A percentile compares a stretch with the other conserved stretches of the same genome.
Evolutionary conservation across 2,888 invertebrate species (phyloP).

Genomic region (Drosophila yooni): DNA sequence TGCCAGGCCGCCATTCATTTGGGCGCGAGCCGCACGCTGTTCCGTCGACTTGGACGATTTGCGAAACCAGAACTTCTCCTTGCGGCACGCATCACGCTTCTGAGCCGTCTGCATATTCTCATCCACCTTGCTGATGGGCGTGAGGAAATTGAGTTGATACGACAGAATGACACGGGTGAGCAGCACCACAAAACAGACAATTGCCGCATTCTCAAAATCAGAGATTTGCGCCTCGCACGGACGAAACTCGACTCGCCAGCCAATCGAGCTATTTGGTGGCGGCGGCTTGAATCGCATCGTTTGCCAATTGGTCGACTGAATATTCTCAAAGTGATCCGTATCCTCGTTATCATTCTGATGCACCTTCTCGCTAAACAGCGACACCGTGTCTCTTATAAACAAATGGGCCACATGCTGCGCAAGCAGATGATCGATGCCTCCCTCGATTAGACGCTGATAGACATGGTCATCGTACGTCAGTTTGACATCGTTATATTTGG

Average conservation of each 20-base stretch:
- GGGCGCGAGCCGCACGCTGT: conserved; percentile 59
- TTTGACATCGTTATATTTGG: conserved; percentile 97
- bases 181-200: conserved; percentile 98
- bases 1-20: conserved; percentile 42
- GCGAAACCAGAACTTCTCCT: conserved; percentile 97
- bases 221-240: conserved; percentile 99
- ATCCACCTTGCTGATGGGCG: conserved; percentile 98
- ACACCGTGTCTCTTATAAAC: conserved; percentile 98
- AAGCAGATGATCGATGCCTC: conserved; percentile 96
- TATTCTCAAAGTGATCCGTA: conserved; percentile 99
- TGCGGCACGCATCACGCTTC: conserved; percentile 93
- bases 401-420: conserved; percentile 98
- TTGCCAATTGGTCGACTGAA: conserved; percentile 99
- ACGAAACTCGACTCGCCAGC: conserved; percentile 99
- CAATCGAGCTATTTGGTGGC: conserved; percentile 97
- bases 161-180: conserved; percentile 98
- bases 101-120: conserved; percentile 99
- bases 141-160: conserved; percentile 97
- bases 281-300: conserved; percentile 99
- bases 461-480: conserved; percentile 93
- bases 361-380: conserved; percentile 97
- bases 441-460: conserved; percentile 92
- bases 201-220: conserved; percentile 99
- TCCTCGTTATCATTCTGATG: conserved; percentile 96
- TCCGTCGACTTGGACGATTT: conserved; percentile 87